A percentile compares a stretch with the other conserved stretches of the same genome.
Conservation (phyloP, 2,888 invertebrate genomes). For the Archaeoteleia sp. region DNA sequence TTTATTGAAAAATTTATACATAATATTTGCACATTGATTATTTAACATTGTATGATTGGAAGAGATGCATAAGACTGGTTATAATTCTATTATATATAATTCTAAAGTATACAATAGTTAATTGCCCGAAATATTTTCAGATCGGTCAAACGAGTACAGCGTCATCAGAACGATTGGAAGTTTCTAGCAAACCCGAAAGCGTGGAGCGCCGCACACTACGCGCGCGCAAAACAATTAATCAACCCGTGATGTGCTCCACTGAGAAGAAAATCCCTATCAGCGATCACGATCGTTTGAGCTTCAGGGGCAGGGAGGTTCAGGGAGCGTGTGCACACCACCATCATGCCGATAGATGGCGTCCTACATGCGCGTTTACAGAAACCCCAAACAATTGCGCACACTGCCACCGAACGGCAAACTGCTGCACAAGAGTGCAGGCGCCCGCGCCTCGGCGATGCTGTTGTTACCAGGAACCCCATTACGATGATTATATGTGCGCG, state of each 20-base stretch:
- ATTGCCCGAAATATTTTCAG: background rate
- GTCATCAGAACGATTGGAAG: no score
- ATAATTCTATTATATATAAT: no score
- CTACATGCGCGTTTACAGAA: slow-evolving; percentile 4
- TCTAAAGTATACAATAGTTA: no score
- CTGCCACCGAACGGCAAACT: slow-evolving; percentile 5
- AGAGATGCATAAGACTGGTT: no score
- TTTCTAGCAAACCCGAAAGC: no score
- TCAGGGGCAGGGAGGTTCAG: no score
- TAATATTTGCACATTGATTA: no score
- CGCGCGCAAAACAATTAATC: slow-evolving; percentile 24
- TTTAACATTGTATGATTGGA: no score
- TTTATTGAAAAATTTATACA: no score
- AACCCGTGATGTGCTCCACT: slow-evolving; percentile 20
- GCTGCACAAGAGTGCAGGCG: slow-evolving; percentile 10
- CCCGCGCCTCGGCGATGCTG: background rate
- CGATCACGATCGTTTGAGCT: slow-evolving; percentile 10
- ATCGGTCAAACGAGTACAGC: background rate
- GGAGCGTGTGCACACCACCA: slow-evolving; percentile 11
- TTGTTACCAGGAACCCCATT: slow-evolving; percentile 1
- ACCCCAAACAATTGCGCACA: slow-evolving; percentile 3
- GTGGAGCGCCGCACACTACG: slow-evolving; percentile 23
- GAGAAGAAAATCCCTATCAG: slow-evolving; percentile 16
- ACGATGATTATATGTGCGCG: slow-evolving; percentile 8
- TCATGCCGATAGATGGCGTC: slow-evolving; percentile 13